Evolutionary conservation across 2,113 vertebrate species (phyloP).

Genomic region (Phasianus colchicus): DNA sequence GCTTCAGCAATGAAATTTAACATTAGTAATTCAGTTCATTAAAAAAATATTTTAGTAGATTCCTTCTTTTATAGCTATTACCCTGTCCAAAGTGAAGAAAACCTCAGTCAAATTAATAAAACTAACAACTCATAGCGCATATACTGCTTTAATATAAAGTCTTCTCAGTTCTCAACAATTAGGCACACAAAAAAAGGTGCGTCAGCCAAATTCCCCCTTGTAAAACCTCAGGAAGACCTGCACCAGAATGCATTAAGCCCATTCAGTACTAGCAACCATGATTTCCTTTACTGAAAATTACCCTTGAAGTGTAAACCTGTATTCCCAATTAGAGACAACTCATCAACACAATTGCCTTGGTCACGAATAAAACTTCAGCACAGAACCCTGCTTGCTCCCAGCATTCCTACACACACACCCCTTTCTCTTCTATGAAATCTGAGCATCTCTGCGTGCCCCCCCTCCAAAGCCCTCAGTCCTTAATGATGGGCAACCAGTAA

Average conservation of each 20-base stretch:
- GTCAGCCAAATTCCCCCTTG: constrained; percentile 29
- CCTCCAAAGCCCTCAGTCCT: not conserved
- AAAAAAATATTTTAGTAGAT: constrained; percentile 52
- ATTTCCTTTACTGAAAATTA: constrained; percentile 27
- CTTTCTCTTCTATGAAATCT: not conserved
- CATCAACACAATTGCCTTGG: not conserved
- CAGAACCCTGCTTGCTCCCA: not conserved
- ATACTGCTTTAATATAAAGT: not conserved
- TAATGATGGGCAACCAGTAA: not conserved
- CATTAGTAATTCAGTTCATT: constrained; percentile 62
- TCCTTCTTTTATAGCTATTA: constrained; percentile 60
- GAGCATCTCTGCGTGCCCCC: not conserved
- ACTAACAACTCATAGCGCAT: constrained; percentile 43
- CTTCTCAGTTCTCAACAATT: constrained; percentile 16
- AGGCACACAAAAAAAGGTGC: not conserved
- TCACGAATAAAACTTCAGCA: not conserved
- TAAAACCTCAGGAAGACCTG: constrained; percentile 11
- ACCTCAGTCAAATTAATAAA: constrained; percentile 57
- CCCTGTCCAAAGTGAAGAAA: constrained; percentile 38
- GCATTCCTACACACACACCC: not conserved
- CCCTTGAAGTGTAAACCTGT: not conserved
- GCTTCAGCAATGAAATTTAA: constrained; percentile 52
- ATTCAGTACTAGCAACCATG: constrained; percentile 29
- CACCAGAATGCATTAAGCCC: not conserved
- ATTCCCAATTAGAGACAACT: not conserved